phyloP scores from a whole-genome alignment of 2,797 vertebrate species.

The Characodon lateralis region DNA sequence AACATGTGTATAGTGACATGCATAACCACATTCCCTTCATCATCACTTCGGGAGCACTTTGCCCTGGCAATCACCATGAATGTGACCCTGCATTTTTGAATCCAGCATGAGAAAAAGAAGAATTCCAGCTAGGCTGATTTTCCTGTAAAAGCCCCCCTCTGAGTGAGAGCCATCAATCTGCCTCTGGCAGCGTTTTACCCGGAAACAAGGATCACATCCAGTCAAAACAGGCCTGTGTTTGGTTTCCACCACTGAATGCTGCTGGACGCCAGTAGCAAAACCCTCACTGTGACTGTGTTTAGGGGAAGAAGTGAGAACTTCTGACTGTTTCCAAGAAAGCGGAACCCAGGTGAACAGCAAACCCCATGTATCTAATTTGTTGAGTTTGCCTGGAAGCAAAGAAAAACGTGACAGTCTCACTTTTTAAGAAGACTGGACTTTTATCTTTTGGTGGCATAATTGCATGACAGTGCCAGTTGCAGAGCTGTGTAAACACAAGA shows the following conservation, averaged over 20 bases:
- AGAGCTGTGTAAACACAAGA: slow-evolving; percentile 36
- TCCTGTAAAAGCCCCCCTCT: slow-evolving; percentile 73
- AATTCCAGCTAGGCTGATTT: slow-evolving; percentile 68
- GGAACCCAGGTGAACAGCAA: slow-evolving; percentile 61
- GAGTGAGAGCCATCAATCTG: slow-evolving; percentile 74
- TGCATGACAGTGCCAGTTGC: slow-evolving; percentile 50
- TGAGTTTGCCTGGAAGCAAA: slow-evolving; percentile 62
- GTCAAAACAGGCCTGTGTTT: slow-evolving; percentile 79
- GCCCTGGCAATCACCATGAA: slow-evolving; percentile 49
- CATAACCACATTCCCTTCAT: slow-evolving; percentile 59
- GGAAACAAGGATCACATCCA: slow-evolving; percentile 79
- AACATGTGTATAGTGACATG: slow-evolving; percentile 20
- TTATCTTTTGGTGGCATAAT: slow-evolving; percentile 64
- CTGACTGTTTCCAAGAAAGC: slow-evolving; percentile 44
- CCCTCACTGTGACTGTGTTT: slow-evolving; percentile 44
- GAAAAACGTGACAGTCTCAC: slow-evolving; percentile 48
- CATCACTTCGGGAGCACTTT: slow-evolving; percentile 69
- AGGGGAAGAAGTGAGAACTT: slow-evolving; percentile 34
- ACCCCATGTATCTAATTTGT: slow-evolving; percentile 65
- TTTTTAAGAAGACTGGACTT: slow-evolving; percentile 58
- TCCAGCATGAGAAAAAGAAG: slow-evolving; percentile 56
- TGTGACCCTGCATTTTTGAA: slow-evolving; percentile 52
- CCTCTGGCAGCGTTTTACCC: slow-evolving; percentile 66
- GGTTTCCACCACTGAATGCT: slow-evolving; percentile 75
- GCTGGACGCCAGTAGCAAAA: slow-evolving; percentile 68